These are phyloP conservation scores for Panthera uncia DNA, from an alignment of 2,113 vertebrate species.

Conservation along the genomic window DNA sequence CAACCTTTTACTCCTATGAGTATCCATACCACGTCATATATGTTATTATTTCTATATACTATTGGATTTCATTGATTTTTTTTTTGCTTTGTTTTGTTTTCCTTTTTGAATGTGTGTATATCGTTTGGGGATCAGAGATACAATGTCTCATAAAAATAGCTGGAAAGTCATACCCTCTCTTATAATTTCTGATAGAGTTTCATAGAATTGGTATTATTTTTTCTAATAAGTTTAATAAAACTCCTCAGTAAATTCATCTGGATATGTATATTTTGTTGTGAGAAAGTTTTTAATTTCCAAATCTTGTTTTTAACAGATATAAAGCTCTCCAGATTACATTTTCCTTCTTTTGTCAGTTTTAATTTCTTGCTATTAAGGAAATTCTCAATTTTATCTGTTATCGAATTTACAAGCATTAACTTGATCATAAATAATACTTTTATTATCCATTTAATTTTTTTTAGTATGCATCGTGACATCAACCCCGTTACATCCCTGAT, in stretches of 20 bases:
- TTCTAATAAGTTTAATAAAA: neutral
- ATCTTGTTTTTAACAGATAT: neutral
- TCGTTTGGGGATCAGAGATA: neutral
- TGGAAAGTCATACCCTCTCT: neutral
- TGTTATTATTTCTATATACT: neutral
- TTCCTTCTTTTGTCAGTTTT: neutral
- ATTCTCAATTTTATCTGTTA: neutral
- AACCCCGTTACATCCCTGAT: neutral
- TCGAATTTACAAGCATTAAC: neutral
- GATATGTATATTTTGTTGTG: neutral
- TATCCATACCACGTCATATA: neutral
- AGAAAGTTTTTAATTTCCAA: neutral
- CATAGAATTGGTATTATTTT: neutral
- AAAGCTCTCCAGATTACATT: neutral
- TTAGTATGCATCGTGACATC: neutral
- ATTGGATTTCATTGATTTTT: neutral
- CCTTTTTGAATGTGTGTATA: neutral
- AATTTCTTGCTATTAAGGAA: neutral
- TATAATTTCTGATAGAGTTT: neutral
- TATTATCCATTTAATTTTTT: neutral
- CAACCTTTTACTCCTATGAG: neutral
- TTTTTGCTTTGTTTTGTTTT: neutral
- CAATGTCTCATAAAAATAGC: neutral
- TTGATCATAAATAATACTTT: neutral
- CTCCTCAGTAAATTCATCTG: neutral